phyloP scores from a whole-genome alignment of 2,888 invertebrate genomes.

The Cephus spinipes region DNA sequence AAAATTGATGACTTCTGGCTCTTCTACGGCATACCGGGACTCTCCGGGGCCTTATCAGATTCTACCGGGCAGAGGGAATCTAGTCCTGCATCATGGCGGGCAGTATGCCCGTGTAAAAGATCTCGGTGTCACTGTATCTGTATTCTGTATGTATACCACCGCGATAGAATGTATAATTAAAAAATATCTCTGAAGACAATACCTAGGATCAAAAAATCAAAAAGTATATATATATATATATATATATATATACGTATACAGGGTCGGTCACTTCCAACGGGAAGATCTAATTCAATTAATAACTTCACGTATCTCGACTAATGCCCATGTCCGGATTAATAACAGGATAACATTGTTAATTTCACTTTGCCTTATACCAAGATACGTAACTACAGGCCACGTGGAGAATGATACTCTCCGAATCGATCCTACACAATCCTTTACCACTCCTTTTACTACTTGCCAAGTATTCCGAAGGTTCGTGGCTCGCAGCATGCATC shows the following conservation, averaged over 20 bases:
- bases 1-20: slow-evolving; percentile 10
- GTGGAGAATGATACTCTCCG: too few species aligned
- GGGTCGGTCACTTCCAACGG: neutral
- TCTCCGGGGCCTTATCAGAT: slow-evolving; percentile 7
- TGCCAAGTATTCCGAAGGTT: slow-evolving; percentile 8
- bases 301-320: neutral
- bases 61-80: slow-evolving; percentile 1
- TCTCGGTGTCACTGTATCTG: too few species aligned
- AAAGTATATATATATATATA: neutral
- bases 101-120: neutral
- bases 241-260: neutral
- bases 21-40: neutral
- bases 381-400: too few species aligned
- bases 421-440: too few species aligned
- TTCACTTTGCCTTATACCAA: slow-evolving; percentile 26
- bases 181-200: neutral
- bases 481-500: too few species aligned
- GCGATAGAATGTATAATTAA: too few species aligned
- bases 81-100: neutral
- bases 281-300: slow-evolving; percentile 4
- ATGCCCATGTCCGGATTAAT: slow-evolving; percentile 42
- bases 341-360: slow-evolving; percentile 51
- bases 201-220: slow-evolving; percentile 20
- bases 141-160: too few species aligned
- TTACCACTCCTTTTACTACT: slow-evolving; percentile 9